Conservation (phyloP, 2,797 vertebrate species). For the Myotis findleyi region DNA sequence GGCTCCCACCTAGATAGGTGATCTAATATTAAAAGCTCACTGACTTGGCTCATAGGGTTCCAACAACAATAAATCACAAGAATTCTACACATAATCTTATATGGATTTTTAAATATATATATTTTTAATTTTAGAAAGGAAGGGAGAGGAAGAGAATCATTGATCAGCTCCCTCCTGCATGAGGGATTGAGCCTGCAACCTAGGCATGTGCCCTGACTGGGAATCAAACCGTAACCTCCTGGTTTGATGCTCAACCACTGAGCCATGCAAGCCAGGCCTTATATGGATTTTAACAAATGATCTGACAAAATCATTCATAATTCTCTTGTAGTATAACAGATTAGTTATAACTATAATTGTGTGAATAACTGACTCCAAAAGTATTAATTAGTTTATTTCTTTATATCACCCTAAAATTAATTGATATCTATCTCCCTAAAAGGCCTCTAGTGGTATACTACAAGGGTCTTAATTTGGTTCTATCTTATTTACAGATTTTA, state of each 20-base stretch:
- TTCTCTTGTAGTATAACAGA: background rate
- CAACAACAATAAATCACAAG: background rate
- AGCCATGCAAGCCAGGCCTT: too few relatives aligned
- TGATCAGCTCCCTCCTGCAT: too few relatives aligned
- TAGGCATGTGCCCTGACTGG: too few relatives aligned
- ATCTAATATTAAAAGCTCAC: constrained; percentile 31
- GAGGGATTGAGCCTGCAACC: too few relatives aligned
- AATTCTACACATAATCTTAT: background rate
- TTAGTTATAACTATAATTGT: background rate
- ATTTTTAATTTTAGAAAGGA: too few relatives aligned
- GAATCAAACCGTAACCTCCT: too few relatives aligned
- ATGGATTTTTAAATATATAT: too few relatives aligned
- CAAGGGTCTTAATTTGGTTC: background rate
- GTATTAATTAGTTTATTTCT: background rate
- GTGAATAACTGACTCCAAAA: constrained; percentile 11
- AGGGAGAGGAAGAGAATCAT: too few relatives aligned
- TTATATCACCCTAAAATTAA: background rate
- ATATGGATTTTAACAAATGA: background rate
- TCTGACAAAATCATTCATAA: constrained; percentile 23
- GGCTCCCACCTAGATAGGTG: background rate
- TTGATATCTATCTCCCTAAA: constrained; percentile 1
- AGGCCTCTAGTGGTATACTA: background rate
- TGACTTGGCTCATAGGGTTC: background rate
- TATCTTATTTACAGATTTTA: constrained; percentile 5
- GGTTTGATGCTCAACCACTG: too few relatives aligned